Evolutionary conservation across 2,113 vertebrate genomes (phyloP).

Genomic region (Edolisoma coerulescens): DNA sequence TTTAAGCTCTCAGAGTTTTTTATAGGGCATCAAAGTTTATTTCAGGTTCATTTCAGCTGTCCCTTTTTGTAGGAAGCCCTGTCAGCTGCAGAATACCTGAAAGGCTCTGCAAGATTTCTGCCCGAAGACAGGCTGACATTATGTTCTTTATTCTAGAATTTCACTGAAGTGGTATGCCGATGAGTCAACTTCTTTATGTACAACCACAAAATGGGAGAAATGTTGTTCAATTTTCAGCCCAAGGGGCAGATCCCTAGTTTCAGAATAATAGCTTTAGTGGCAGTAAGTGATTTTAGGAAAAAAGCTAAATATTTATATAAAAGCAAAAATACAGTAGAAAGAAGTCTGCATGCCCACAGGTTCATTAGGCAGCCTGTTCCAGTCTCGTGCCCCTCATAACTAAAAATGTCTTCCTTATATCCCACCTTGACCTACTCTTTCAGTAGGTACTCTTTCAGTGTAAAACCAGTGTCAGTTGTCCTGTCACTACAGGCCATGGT

Average conservation of each 20-base stretch:
- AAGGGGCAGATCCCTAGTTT: not conserved
- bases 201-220: not conserved
- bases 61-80: not conserved
- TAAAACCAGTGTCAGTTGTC: not conserved
- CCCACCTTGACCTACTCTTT: not conserved
- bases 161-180: not conserved
- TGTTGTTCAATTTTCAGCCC: not conserved
- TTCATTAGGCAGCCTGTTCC: not conserved
- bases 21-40: not conserved
- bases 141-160: not conserved
- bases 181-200: not conserved
- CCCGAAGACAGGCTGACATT: not conserved
- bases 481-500: not conserved
- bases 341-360: accelerated
- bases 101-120: not conserved
- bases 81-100: not conserved
- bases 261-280: not conserved
- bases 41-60: not conserved
- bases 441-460: not conserved
- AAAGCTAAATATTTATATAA: not conserved
- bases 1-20: not conserved
- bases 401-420: not conserved
- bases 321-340: not conserved
- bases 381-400: accelerated
- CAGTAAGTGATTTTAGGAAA: not conserved